These are phyloP conservation scores for Thereva nobilitata DNA, from an alignment of 2,888 invertebrate species.

Conservation along the genomic window DNA sequence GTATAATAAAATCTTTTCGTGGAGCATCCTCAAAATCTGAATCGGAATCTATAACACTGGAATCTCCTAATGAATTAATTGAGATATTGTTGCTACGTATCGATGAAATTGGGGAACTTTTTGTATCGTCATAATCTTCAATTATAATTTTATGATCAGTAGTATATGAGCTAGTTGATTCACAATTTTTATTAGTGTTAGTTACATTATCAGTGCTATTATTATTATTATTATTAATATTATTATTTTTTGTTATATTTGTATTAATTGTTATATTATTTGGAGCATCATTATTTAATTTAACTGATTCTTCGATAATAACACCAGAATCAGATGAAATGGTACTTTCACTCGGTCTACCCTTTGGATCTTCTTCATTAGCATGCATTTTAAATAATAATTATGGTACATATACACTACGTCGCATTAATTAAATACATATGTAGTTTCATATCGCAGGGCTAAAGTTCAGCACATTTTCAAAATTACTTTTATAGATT, in stretches of 20 bases:
- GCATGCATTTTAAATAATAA: slow-evolving; percentile 11
- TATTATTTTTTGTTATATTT: slow-evolving; percentile 12
- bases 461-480: too few relatives aligned
- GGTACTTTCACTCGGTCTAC: slow-evolving; percentile 16
- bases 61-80: slow-evolving; percentile 54
- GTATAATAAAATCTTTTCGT: slow-evolving; percentile 51
- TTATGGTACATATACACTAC: background rate
- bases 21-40: slow-evolving; percentile 47
- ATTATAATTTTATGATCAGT: slow-evolving; percentile 1
- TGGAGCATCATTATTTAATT: slow-evolving; percentile 1
- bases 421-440: background rate
- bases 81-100: slow-evolving; percentile 53
- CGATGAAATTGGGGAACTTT: slow-evolving; percentile 5
- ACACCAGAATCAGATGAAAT: slow-evolving; percentile 55
- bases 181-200: slow-evolving; percentile 1
- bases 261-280: slow-evolving; percentile 2
- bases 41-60: slow-evolving; percentile 55
- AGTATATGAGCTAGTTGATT: too few relatives aligned
- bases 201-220: background rate
- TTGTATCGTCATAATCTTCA: slow-evolving; percentile 24
- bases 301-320: slow-evolving; percentile 47
- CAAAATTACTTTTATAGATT: too few relatives aligned
- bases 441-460: too few relatives aligned
- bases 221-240: background rate
- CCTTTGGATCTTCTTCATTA: slow-evolving; percentile 1